Conservation (phyloP, 2,888 invertebrate species). For the Trypoxylon attenuatum region DNA sequence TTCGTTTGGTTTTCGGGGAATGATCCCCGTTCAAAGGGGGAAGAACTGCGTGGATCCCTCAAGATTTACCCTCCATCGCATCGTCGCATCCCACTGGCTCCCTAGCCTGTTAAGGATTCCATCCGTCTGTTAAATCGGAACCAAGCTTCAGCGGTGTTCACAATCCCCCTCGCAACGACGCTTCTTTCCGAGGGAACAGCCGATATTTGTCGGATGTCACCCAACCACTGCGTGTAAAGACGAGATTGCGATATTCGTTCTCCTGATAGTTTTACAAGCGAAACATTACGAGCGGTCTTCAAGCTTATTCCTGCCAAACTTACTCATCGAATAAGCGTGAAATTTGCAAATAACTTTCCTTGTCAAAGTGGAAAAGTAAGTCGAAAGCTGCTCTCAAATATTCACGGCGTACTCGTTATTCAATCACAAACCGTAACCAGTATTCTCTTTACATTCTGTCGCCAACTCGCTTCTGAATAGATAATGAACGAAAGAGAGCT, state of each 20-base stretch:
- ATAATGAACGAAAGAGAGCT: neutral
- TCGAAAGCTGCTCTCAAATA: no score
- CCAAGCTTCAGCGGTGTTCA: slow-evolving; percentile 13
- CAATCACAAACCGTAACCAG: neutral
- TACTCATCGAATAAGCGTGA: no score
- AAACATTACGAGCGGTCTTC: neutral
- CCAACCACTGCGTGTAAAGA: neutral
- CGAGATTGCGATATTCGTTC: neutral
- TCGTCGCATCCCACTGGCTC: neutral
- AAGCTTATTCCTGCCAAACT: neutral
- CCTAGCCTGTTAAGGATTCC: slow-evolving; percentile 17
- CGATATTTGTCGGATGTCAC: slow-evolving; percentile 6
- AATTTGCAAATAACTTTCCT: no score
- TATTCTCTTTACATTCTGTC: neutral
- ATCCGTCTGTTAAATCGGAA: slow-evolving; percentile 18
- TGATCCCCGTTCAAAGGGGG: slow-evolving; percentile 7
- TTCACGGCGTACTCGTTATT: neutral
- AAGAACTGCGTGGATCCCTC: neutral
- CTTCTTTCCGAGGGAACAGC: slow-evolving; percentile 5
- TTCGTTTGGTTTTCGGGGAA: slow-evolving; percentile 9
- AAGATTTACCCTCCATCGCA: slow-evolving; percentile 5
- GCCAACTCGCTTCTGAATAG: neutral
- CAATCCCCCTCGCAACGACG: slow-evolving; percentile 11
- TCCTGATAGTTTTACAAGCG: no score
- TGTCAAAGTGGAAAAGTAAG: no score